Conservation (phyloP, 2,113 vertebrate species). For the Zeus faber region DNA sequence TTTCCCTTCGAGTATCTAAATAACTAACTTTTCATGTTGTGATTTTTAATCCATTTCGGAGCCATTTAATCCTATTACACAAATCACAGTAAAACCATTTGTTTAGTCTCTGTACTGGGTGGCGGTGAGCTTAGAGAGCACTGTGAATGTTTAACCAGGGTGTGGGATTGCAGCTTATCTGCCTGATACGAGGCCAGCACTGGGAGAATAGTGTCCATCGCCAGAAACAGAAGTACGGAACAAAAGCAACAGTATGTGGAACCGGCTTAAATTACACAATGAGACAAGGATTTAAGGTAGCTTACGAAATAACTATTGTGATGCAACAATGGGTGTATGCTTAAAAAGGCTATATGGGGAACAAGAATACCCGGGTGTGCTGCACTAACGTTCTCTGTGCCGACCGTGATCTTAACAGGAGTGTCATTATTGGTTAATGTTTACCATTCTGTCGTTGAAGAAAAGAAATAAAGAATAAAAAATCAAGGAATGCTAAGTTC, state of each 20-base stretch:
- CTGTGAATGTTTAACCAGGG: conserved; percentile 62
- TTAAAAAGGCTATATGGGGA: conserved; percentile 2
- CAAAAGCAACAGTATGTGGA: conserved; percentile 3
- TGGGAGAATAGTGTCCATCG: conserved; percentile 10
- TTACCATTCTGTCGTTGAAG: conserved; percentile 34
- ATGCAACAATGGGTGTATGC: neutral
- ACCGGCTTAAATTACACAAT: conserved; percentile 2
- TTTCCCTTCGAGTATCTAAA: conserved; percentile 8
- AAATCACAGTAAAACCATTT: conserved; percentile 49
- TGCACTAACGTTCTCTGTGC: conserved; percentile 13
- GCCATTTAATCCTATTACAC: conserved; percentile 31
- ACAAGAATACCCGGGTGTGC: conserved; percentile 2
- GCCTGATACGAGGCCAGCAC: conserved; percentile 16
- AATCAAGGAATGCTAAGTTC: conserved; percentile 22
- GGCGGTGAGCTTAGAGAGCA: conserved; percentile 13
- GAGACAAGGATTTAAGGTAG: neutral
- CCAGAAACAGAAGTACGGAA: conserved; percentile 4
- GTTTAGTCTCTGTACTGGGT: conserved; percentile 41
- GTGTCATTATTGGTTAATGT: conserved; percentile 43
- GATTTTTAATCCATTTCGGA: conserved; percentile 28
- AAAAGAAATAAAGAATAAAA: too few relatives aligned
- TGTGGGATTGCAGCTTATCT: conserved; percentile 51
- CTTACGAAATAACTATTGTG: neutral
- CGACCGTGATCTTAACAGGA: conserved; percentile 25
- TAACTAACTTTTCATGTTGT: conserved; percentile 18